Evolutionary conservation across 2,113 vertebrate species (phyloP).

Genomic region (Nibea coibor): DNA sequence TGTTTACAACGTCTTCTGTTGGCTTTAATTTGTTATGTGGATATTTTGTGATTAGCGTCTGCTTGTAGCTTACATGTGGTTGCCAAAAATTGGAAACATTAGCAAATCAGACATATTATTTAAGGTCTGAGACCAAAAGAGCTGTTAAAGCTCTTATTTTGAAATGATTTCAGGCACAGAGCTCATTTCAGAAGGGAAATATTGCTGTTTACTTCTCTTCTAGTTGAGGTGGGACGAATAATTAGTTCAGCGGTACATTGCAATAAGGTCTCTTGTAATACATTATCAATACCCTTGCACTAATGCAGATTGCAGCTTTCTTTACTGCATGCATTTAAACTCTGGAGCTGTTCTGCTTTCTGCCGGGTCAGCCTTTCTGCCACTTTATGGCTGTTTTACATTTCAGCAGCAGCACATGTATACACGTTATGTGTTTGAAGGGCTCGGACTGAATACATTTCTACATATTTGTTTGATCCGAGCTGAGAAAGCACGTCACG

Average conservation of each 20-base stretch:
- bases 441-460: background rate
- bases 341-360: conserved; percentile 3
- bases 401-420: background rate
- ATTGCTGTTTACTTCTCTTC: background rate
- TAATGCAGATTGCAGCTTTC: conserved; percentile 9
- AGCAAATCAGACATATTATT: background rate
- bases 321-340: conserved; percentile 8
- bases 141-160: background rate
- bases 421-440: background rate
- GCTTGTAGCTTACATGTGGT: too few relatives aligned
- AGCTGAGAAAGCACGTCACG: background rate
- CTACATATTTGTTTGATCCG: background rate
- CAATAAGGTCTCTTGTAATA: background rate
- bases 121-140: background rate
- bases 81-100: background rate
- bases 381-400: conserved; percentile 13
- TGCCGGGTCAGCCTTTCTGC: conserved; percentile 13
- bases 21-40: background rate
- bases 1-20: background rate
- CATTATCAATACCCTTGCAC: background rate
- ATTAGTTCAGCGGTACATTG: background rate
- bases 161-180: background rate
- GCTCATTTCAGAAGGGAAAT: background rate
- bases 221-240: conserved; percentile 2
- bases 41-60: conserved; percentile 1